Base-by-base conservation (phyloP, 2,113 vertebrate species). In the Probosciger aterrimus region DNA sequence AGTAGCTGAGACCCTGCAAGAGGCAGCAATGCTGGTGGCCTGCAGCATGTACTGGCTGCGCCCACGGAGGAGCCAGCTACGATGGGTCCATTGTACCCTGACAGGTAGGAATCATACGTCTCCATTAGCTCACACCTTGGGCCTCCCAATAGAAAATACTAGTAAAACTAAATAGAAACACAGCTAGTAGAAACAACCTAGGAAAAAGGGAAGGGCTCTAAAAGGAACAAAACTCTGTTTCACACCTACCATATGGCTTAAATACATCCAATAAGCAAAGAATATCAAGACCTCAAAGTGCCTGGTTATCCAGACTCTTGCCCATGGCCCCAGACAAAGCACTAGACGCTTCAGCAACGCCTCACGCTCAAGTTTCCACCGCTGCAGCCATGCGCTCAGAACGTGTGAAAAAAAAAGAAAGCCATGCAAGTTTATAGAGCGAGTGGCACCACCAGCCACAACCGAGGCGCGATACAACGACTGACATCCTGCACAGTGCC, bases 1-100 rank as follows among this genome's bases (percentile, higher is more conserved):
- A 80, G 84, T 3, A 53, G 37, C 44, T 18, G 39, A 80, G 68
- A 37, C 63, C 90, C 95, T 97, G 94, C 83, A 83, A 77, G 91
- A 92, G 90, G 93, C 59, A 81, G 81, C 41, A 71, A 65, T 44
- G 90, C 95, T 68, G 89, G 95, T 88, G 94, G 96, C 93, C 95
- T 94, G 90, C 87, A 63, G 65, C 89, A 37, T 92, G 73, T 11
- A 91, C 65, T 83, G 87, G 93, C 85, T 81, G 47, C 31, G 55
- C 68, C 22, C 23, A n/a, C 46, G 18, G 44, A n/a, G 67, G 15
- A 79, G 65, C 69, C 82, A 55, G 9, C 62, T 31, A 49, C 28
- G 50, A 63, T 13, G 6, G 20, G 49, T 30, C 80, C 62, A 10
- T 4, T 4, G 31, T 23, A 60, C 46, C 49, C 59, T 74, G 82